phyloP scores from a whole-genome alignment of 2,888 invertebrate species.

The Chrysolina americana region DNA sequence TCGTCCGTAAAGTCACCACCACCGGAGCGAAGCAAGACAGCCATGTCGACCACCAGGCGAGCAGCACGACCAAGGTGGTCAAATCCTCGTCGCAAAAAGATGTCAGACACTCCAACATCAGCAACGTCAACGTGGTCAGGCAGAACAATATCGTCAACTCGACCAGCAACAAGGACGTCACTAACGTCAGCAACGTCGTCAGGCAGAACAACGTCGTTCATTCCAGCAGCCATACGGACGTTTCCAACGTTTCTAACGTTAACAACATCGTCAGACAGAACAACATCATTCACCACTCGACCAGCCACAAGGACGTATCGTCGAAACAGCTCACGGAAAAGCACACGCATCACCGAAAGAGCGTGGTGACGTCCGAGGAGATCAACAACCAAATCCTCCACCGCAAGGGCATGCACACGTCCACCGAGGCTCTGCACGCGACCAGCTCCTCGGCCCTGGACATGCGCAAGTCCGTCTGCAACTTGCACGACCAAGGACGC shows the following conservation, averaged over 20 bases:
- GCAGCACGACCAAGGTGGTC: slow-evolving; percentile 51
- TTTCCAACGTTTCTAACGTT: slow-evolving; percentile 16
- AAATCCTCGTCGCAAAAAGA: slow-evolving; percentile 66
- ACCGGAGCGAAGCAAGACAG: slow-evolving; percentile 56
- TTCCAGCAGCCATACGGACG: slow-evolving; percentile 24
- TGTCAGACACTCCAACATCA: slow-evolving; percentile 54
- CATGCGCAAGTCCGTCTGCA: slow-evolving; percentile 85
- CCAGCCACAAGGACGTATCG: slow-evolving; percentile 49
- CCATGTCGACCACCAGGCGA: slow-evolving; percentile 41
- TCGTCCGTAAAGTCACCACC: slow-evolving; percentile 70
- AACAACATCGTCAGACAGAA: slow-evolving; percentile 34
- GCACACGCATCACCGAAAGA: slow-evolving; percentile 77
- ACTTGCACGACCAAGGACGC: slow-evolving; percentile 82
- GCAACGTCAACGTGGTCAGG: slow-evolving; percentile 29
- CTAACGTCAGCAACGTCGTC: not conserved
- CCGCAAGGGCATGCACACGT: slow-evolving; percentile 79
- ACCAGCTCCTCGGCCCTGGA: slow-evolving; percentile 83
- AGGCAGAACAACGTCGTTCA: not conserved
- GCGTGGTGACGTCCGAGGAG: slow-evolving; percentile 82
- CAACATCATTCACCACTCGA: slow-evolving; percentile 55
- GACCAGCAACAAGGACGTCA: no score
- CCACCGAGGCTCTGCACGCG: slow-evolving; percentile 82
- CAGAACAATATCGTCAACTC: slow-evolving; percentile 54
- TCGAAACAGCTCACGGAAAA: slow-evolving; percentile 45
- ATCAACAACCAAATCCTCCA: slow-evolving; percentile 84